A percentile compares a stretch with the other conserved stretches of the same genome.
Conservation (phyloP, 2,797 vertebrate species). For the Gobio occitaniae region DNA sequence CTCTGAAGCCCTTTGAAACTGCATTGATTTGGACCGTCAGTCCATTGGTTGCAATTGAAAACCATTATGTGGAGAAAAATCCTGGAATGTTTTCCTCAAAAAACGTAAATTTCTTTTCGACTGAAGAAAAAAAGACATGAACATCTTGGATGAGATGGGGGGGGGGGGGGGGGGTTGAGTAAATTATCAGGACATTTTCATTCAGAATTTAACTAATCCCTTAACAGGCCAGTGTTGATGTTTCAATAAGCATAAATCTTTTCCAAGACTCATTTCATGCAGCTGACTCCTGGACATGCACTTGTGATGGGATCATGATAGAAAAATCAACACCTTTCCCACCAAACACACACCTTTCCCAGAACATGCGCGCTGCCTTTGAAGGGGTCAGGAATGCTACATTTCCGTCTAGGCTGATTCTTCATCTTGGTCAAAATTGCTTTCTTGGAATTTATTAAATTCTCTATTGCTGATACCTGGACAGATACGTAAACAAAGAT, state of each 20-base stretch:
- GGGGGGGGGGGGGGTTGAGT: too few relatives aligned
- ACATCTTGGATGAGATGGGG: too few relatives aligned
- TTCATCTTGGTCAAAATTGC: conserved; percentile 70
- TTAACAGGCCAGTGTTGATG: neutral
- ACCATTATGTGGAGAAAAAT: too few relatives aligned
- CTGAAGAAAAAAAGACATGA: too few relatives aligned
- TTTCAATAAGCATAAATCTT: neutral
- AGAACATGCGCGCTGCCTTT: conserved; percentile 82
- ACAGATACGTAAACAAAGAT: conserved; percentile 50
- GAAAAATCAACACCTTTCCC: conserved; percentile 82
- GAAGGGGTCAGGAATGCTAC: conserved; percentile 75
- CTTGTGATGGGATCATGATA: neutral
- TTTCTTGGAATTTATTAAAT: conserved; percentile 72
- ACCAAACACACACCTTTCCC: conserved; percentile 84
- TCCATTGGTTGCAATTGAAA: too few relatives aligned
- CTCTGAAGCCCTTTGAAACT: too few relatives aligned
- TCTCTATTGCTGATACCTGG: conserved; percentile 77
- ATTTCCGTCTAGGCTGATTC: conserved; percentile 78
- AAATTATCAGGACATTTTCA: too few relatives aligned
- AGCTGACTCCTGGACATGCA: neutral
- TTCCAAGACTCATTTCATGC: neutral
- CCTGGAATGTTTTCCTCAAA: too few relatives aligned
- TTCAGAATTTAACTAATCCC: too few relatives aligned
- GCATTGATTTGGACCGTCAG: too few relatives aligned
- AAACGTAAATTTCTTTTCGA: too few relatives aligned